A percentile compares a stretch with the other conserved stretches of the same genome.
phyloP scores from a whole-genome alignment of 2,888 invertebrate species.

The Oscheius sp. region DNA sequence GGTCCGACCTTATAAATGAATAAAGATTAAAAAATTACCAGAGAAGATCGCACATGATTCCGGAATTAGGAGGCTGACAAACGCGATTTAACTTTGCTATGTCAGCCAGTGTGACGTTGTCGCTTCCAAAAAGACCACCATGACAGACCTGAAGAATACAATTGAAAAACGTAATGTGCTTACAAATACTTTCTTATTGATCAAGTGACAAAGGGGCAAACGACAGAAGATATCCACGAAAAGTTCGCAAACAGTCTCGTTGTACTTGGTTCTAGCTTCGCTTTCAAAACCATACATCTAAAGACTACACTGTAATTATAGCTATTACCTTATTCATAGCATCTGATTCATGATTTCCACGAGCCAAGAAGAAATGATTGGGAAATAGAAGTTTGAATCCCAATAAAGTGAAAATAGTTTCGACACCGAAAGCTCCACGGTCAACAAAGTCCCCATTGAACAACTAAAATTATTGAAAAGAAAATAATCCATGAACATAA shows the following conservation, averaged over 20 bases:
- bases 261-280: slow-evolving; percentile 93
- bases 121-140: slow-evolving; percentile 93
- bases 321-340: slow-evolving; percentile 89
- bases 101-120: slow-evolving; percentile 90
- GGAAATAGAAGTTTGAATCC: slow-evolving; percentile 95
- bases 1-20: slow-evolving; percentile 78
- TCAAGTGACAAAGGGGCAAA: slow-evolving; percentile 88
- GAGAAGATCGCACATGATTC: slow-evolving; percentile 95
- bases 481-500: slow-evolving; percentile 78
- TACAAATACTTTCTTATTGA: slow-evolving; percentile 84
- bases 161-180: slow-evolving; percentile 46
- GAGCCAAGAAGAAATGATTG: slow-evolving; percentile 93
- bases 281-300: slow-evolving; percentile 97
- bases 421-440: slow-evolving; percentile 97
- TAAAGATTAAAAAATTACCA: slow-evolving; percentile 77
- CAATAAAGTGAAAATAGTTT: slow-evolving; percentile 96
- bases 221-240: slow-evolving; percentile 99
- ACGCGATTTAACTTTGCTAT: slow-evolving; percentile 88
- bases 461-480: slow-evolving; percentile 74
- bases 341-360: slow-evolving; percentile 98
- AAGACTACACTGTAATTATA: slow-evolving; percentile 74
- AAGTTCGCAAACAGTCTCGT: slow-evolving; percentile 90
- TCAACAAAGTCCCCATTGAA: slow-evolving; percentile 99
- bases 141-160: slow-evolving; percentile 84
- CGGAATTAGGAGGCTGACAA: slow-evolving; percentile 95